Evolutionary conservation across 2,888 invertebrate genomes (phyloP).

Genomic region (Agonopterix arenella): DNA sequence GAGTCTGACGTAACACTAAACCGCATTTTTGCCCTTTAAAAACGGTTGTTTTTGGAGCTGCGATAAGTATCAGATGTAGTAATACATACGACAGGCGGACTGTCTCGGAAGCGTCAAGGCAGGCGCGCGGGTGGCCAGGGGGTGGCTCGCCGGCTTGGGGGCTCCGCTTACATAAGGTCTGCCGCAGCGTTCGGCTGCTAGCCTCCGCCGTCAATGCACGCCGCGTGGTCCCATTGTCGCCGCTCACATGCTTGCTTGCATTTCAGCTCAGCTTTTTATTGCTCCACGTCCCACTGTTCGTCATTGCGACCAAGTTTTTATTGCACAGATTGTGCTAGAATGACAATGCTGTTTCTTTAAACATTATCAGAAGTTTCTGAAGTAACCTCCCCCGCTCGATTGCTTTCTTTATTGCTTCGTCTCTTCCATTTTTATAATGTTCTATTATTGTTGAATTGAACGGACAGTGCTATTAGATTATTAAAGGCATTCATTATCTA

Average conservation of each 20-base stretch:
- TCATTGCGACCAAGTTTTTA: slow-evolving; percentile 23
- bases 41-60: not conserved
- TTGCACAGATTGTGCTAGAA: slow-evolving; percentile 15
- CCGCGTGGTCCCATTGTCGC: slow-evolving; percentile 34
- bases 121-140: slow-evolving; percentile 22
- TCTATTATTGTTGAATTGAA: too few relatives aligned
- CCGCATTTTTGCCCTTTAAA: too few relatives aligned
- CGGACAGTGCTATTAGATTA: too few relatives aligned
- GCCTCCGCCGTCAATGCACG: slow-evolving; percentile 27
- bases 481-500: too few relatives aligned
- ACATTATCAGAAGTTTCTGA: slow-evolving; percentile 1
- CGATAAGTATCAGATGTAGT: slow-evolving; percentile 11
- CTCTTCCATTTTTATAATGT: not conserved
- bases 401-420: slow-evolving; percentile 1
- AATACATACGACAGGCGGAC: slow-evolving; percentile 16
- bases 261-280: slow-evolving; percentile 18
- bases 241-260: slow-evolving; percentile 43
- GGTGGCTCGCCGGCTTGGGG: slow-evolving; percentile 13
- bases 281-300: slow-evolving; percentile 6
- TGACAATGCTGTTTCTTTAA: slow-evolving; percentile 6
- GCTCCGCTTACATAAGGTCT: slow-evolving; percentile 47
- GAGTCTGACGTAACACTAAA: too few relatives aligned
- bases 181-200: slow-evolving; percentile 32
- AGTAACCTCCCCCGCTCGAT: not conserved
- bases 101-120: slow-evolving; percentile 47